Evolutionary conservation across 2,797 vertebrate genomes (phyloP).

Genomic region (Chaetodon trifasciatus): DNA sequence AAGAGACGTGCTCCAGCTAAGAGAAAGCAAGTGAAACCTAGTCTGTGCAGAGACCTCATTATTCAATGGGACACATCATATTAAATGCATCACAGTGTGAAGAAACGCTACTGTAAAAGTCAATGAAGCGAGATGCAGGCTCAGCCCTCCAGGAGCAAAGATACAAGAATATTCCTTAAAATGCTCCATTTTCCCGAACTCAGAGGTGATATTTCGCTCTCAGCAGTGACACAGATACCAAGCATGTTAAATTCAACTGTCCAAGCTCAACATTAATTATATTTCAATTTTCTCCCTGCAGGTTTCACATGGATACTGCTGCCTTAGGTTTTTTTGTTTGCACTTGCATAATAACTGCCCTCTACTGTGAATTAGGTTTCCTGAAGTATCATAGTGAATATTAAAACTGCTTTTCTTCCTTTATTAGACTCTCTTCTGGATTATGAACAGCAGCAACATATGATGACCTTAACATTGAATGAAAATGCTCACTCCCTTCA

Average conservation of each 20-base stretch:
- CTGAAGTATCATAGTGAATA: constrained; percentile 14
- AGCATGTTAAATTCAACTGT: constrained; percentile 21
- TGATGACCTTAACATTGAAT: constrained; percentile 54
- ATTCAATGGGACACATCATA: constrained; percentile 37
- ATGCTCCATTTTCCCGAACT: constrained; percentile 14
- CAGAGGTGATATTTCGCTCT: constrained; percentile 31
- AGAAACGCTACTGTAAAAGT: constrained; percentile 16
- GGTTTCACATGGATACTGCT: constrained; percentile 38
- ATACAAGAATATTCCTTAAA: constrained; percentile 4
- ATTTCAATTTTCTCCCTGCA: constrained; percentile 47
- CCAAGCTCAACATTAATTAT: constrained; percentile 27
- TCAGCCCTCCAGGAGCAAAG: constrained; percentile 2
- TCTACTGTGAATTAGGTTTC: constrained; percentile 1
- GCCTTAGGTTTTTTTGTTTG: constrained; percentile 10
- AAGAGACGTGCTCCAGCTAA: constrained; percentile 20
- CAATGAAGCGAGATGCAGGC: constrained; percentile 22
- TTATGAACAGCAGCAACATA: constrained; percentile 6
- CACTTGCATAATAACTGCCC: constrained; percentile 4
- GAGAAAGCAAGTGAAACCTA: constrained; percentile 29
- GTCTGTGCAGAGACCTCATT: constrained; percentile 35
- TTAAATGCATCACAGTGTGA: constrained; percentile 37
- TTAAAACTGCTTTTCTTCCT: constrained; percentile 52
- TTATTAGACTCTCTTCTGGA: constrained; percentile 44
- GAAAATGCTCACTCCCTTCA: constrained; percentile 60
- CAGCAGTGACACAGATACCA: constrained; percentile 22